These are phyloP conservation scores for Girardia tigrina DNA, from an alignment of 2,888 invertebrate genomes.

Conservation along the genomic window DNA sequence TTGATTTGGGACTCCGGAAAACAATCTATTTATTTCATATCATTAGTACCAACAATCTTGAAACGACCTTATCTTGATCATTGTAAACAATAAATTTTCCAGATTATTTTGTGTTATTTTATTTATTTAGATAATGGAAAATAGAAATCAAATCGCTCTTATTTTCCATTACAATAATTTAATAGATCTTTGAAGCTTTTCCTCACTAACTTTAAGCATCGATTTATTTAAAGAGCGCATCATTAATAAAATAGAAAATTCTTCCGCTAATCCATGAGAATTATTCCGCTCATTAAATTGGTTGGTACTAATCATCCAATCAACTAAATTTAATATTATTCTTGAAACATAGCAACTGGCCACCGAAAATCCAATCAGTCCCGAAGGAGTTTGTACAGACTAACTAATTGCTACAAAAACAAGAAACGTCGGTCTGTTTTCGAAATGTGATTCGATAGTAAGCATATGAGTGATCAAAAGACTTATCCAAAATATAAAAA, in stretches of 20 bases:
- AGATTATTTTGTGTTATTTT: no score
- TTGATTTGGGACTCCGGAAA: no score
- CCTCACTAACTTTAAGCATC: not conserved
- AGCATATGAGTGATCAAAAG: slow-evolving; percentile 51
- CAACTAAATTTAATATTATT: slow-evolving; percentile 49
- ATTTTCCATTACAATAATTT: no score
- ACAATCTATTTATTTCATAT: no score
- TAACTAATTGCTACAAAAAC: slow-evolving; percentile 49
- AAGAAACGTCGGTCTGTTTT: slow-evolving; percentile 48
- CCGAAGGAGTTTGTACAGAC: slow-evolving; percentile 53
- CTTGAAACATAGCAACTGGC: slow-evolving; percentile 53
- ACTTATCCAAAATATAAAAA: slow-evolving; percentile 53
- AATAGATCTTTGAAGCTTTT: not conserved
- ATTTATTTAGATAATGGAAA: no score
- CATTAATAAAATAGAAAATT: slow-evolving; percentile 53
- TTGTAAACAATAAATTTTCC: no score
- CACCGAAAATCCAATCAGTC: slow-evolving; percentile 52
- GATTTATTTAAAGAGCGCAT: slow-evolving; percentile 42
- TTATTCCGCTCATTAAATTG: slow-evolving; percentile 36
- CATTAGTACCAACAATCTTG: no score
- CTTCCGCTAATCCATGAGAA: slow-evolving; percentile 53
- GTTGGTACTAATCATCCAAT: slow-evolving; percentile 45
- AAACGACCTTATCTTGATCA: no score
- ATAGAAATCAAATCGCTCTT: no score
- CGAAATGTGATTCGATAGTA: slow-evolving; percentile 42